Evolutionary conservation across 92 coral and sea anemone species (phyloP).

Genomic region (Parazoanthus swiftii): DNA sequence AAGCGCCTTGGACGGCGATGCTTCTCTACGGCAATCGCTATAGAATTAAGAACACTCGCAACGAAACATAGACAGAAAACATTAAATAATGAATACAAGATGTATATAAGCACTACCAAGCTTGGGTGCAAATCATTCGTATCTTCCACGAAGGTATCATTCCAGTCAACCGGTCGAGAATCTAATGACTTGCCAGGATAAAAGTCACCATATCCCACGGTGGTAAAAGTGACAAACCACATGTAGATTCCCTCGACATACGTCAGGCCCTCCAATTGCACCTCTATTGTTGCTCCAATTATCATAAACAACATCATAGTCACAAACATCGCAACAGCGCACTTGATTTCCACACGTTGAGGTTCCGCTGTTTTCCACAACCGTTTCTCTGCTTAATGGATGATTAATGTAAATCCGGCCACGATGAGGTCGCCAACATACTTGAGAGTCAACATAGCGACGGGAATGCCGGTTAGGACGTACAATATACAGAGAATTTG

Average conservation of each 20-base stretch:
- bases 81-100: not conserved
- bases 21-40: slow-evolving; percentile 31
- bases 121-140: not conserved
- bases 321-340: slow-evolving; percentile 10
- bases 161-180: not conserved
- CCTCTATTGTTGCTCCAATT: slow-evolving; percentile 5
- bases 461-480: too few relatives aligned
- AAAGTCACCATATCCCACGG: slow-evolving; percentile 56
- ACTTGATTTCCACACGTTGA: slow-evolving; percentile 3
- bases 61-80: slow-evolving; percentile 41
- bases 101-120: not conserved
- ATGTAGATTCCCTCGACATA: slow-evolving; percentile 45
- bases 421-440: too few relatives aligned
- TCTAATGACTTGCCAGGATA: not conserved
- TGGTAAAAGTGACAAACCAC: slow-evolving; percentile 51
- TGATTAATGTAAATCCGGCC: not conserved
- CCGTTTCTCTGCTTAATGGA: slow-evolving; percentile 29
- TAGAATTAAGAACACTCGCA: slow-evolving; percentile 51
- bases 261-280: not conserved
- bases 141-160: not conserved
- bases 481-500: too few relatives aligned
- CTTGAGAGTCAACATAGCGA: too few relatives aligned
- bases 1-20: slow-evolving; percentile 16
- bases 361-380: not conserved
- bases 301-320: slow-evolving; percentile 1